phyloP scores from a whole-genome alignment of 2,888 invertebrate genomes.

The Schizotus pectinicornis region DNA sequence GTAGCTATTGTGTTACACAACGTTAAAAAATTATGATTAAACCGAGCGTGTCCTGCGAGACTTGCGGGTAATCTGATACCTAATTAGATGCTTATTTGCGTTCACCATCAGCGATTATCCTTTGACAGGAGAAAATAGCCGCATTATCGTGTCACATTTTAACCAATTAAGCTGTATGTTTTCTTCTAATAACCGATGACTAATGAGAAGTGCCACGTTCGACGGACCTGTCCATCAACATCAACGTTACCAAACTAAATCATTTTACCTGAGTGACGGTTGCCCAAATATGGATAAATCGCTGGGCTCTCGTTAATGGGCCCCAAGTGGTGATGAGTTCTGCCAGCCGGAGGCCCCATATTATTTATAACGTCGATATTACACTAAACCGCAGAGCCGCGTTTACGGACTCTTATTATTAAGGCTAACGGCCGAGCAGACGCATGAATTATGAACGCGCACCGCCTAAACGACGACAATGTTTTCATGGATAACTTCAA shows the following conservation, averaged over 20 bases:
- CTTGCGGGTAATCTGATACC: conserved; percentile 14
- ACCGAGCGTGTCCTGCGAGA: conserved; percentile 11
- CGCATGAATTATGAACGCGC: conserved; percentile 8
- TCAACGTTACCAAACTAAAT: conserved; percentile 22
- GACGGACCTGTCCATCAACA: conserved; percentile 27
- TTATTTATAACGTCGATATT: conserved; percentile 32
- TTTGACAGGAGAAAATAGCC: conserved; percentile 21
- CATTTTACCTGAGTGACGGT: conserved; percentile 24
- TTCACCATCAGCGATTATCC: conserved; percentile 13
- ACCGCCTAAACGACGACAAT: background rate
- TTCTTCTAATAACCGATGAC: conserved; percentile 43
- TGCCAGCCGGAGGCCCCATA: conserved; percentile 38
- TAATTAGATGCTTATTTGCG: conserved; percentile 14
- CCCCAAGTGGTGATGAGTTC: conserved; percentile 42
- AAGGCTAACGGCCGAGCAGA: conserved; percentile 11
- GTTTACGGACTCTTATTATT: conserved; percentile 13
- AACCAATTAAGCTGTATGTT: conserved; percentile 43
- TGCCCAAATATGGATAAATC: conserved; percentile 41
- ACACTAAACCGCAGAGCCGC: conserved; percentile 19
- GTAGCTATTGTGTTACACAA: background rate
- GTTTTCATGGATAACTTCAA: conserved; percentile 2
- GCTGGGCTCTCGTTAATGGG: conserved; percentile 38
- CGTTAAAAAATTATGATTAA: conserved; percentile 2
- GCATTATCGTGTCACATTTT: conserved; percentile 24
- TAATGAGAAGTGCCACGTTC: conserved; percentile 40